phyloP scores from a whole-genome alignment of 2,797 vertebrate species.

The Arnoldichthys spilopterus region DNA sequence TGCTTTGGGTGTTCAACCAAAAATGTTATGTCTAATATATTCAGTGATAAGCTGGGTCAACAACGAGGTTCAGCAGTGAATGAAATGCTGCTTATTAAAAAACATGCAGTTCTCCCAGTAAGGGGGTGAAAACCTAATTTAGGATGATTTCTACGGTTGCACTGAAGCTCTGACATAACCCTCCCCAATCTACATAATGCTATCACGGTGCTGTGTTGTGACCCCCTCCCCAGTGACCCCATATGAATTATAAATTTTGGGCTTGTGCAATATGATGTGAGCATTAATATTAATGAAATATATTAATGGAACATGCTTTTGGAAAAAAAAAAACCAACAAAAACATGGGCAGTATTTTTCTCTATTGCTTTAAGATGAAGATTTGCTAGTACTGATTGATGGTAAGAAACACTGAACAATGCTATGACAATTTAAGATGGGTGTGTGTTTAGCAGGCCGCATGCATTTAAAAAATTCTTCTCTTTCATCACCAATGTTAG shows the following conservation, averaged over 20 bases:
- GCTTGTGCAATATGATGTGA: constrained; percentile 78
- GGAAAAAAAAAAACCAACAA: not conserved
- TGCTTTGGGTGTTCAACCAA: constrained; percentile 24
- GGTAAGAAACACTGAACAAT: constrained; percentile 70
- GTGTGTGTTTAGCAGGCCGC: constrained; percentile 55
- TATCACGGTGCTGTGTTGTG: constrained; percentile 61
- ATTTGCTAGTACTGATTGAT: constrained; percentile 52
- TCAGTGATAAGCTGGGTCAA: constrained; percentile 43
- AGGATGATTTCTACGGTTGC: constrained; percentile 70
- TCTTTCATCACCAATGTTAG: constrained; percentile 51
- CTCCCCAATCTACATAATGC: constrained; percentile 61
- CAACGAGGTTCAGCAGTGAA: constrained; percentile 7
- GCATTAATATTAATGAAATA: constrained; percentile 71
- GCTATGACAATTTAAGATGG: constrained; percentile 49
- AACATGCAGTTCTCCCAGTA: constrained; percentile 58
- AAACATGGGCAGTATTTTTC: constrained; percentile 53
- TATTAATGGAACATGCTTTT: constrained; percentile 63
- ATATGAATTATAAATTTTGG: constrained; percentile 79
- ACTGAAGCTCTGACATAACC: constrained; percentile 60
- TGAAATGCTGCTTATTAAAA: constrained; percentile 41
- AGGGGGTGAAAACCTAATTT: constrained; percentile 68
- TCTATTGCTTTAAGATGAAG: constrained; percentile 66
- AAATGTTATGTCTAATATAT: constrained; percentile 43
- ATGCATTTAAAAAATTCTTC: constrained; percentile 56
- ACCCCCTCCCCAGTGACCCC: constrained; percentile 49